phyloP scores from a whole-genome alignment of 2,113 vertebrate species.

The Pseudorhombus dupliciocellatus region DNA sequence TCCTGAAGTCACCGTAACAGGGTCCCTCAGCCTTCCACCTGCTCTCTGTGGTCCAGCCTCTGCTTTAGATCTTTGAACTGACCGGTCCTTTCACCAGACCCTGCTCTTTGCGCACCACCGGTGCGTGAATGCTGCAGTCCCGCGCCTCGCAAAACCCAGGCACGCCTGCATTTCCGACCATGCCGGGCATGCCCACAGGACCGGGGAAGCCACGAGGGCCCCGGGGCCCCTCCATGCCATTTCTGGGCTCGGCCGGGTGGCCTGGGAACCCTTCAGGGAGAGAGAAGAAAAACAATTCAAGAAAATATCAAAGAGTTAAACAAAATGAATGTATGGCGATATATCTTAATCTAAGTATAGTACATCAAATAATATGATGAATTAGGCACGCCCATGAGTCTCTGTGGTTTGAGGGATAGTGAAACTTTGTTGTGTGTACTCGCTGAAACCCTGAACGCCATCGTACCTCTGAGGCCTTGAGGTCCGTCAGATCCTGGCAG shows the following conservation, averaged over 20 bases:
- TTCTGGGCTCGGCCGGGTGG: conserved; percentile 66
- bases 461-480: conserved; percentile 70
- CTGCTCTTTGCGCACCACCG: conserved; percentile 78
- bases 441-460: neutral
- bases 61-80: conserved; percentile 64
- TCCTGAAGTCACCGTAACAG: neutral
- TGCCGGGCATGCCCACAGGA: conserved; percentile 59
- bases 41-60: no score
- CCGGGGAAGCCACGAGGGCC: conserved; percentile 75
- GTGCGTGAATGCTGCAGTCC: conserved; percentile 75
- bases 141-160: conserved; percentile 78
- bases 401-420: no score
- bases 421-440: no score
- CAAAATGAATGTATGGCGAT: no score
- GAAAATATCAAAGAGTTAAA: no score
- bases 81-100: conserved; percentile 79
- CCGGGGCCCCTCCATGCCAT: conserved; percentile 70
- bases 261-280: conserved; percentile 72
- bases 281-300: no score
- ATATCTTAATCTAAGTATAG: no score
- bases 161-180: conserved; percentile 61
- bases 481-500: conserved; percentile 71
- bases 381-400: no score
- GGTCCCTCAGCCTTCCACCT: no score
- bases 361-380: no score